Base-by-base conservation (phyloP, 2,888 invertebrate species). In the Neoaliturus tenellus region DNA sequence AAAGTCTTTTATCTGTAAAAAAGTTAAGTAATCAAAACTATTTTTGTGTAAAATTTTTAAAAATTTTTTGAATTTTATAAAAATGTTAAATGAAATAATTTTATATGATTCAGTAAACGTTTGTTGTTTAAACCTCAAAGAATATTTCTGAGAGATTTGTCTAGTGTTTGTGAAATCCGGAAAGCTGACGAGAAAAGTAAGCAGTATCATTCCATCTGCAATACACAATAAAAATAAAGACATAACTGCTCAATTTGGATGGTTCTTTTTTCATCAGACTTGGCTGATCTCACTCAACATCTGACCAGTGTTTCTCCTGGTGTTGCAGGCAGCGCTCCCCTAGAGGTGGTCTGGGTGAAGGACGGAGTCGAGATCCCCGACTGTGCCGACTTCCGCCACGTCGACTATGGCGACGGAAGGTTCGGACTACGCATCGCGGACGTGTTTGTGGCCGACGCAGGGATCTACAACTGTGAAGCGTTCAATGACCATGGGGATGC, bases 391-490 rank as follows among this genome's bases (percentile, higher is more conserved):
- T 94, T 93, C 89, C 89, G 90, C 86, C 92, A 93, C 89, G 90
- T 92, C 44, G 91, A 92, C 87, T 91, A 92, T 85, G 93, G 92
- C 51, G 92, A 93, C 86, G 93, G 94, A 0, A 90, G 91, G 20
- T 90, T 93, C 85, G 91, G 91, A 67, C 91, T 95, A 85, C 91
- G 92, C 80, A 91, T 95, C 82, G 90, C 91, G 78, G 93, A 94
- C 88, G 92, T 93, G 62, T 93, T 93, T 89, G 90, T 92, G 71
- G 92, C 94, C 88, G 95, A 95, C 89, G 92, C 93, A 80, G 95
- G 95, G 17, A 90, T 92, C 85, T 96, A 95, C 89, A 92, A 92
- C 86, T 95, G 95, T 89, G 93, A 93, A 89, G 93, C 94, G 44
- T 93, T 92, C 87, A 94, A 94, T 88, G 89, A 90, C 44, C 91